phyloP scores from a whole-genome alignment of 2,113 vertebrate species.

The Ptilonorhynchus violaceus region DNA sequence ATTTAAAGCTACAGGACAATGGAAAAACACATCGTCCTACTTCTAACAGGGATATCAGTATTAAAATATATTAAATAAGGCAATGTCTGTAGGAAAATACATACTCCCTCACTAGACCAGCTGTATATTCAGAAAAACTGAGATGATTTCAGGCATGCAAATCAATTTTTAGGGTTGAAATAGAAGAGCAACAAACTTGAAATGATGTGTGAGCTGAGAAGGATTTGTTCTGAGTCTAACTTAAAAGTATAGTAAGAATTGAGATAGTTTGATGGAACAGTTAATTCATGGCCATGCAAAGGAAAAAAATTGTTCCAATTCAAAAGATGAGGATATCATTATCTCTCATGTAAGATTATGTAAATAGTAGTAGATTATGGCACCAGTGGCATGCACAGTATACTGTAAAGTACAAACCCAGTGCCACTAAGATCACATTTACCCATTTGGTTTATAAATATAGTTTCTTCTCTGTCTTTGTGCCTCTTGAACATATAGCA shows the following conservation, averaged over 20 bases:
- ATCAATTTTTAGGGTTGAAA: background rate
- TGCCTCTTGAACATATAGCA: background rate
- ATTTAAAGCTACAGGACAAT: background rate
- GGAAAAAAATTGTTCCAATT: background rate
- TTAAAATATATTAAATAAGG: background rate
- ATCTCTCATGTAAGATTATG: background rate
- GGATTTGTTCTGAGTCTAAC: background rate
- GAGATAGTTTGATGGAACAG: background rate
- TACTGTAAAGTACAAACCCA: background rate
- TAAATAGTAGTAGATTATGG: background rate
- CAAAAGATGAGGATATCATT: background rate
- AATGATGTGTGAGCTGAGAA: background rate
- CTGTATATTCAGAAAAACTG: background rate
- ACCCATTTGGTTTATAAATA: background rate
- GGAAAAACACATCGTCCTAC: background rate
- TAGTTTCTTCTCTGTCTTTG: background rate
- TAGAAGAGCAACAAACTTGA: background rate
- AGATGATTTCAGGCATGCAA: background rate
- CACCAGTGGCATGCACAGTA: fast-evolving
- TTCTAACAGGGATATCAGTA: background rate
- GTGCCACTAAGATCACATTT: background rate
- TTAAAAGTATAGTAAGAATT: background rate
- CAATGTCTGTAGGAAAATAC: background rate
- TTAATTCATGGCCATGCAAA: background rate
- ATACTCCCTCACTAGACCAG: background rate